Evolutionary conservation across 2,797 vertebrate species (phyloP), one percentile per base, ranked within the genome.

Genomic region (Luscinia luscinia): DNA sequence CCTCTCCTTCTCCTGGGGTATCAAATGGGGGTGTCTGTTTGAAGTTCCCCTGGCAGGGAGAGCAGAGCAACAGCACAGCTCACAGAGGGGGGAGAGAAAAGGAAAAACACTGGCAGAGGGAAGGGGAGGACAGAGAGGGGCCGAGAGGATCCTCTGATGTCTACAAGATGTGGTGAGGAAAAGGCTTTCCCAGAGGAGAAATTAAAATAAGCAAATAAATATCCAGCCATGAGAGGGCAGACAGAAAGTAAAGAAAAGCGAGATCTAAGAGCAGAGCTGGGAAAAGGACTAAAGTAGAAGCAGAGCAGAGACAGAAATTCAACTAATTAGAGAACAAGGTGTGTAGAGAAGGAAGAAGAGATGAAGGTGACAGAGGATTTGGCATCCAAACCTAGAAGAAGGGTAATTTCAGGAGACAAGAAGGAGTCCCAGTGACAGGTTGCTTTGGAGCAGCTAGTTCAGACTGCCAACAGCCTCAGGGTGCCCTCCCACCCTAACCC

Each of bases 201-300:
- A 79, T 92, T 92, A 82, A 95, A 96, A 97, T 87, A 95, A 95
- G 82, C 78, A 96, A 97, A 96, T 94, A 96, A 96, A 95, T 94
- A 96, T 86, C 77, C 89, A 87, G 58, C 93, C 90, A 75, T 96
- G 77, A 96, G 67, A 94, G 88, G 86, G 62, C 85, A 96, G 62
- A 57, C 30, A 80, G 52, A 96, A 83, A 92, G 51, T 96, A 96
- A 96, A 88, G 91, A 49, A 79, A 91, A 89, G 17, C 38, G 8
- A 94, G 69, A 66, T 87, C 90, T 76, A 23, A 87, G 59, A 93
- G 81, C 52, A 68, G 66, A 96, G 55, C 27, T 41, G 58, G 45
- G 61, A 40, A 83, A 95, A 73, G 41, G n/a, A 84, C 73, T 89
- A 28, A 72, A 54, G 82, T 15, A 73, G 62, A 88, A 79, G 67